Evolutionary conservation across 2,797 vertebrate genomes (phyloP), one percentile per base, ranked within the genome.

Genomic region (Myripristis murdjan): DNA sequence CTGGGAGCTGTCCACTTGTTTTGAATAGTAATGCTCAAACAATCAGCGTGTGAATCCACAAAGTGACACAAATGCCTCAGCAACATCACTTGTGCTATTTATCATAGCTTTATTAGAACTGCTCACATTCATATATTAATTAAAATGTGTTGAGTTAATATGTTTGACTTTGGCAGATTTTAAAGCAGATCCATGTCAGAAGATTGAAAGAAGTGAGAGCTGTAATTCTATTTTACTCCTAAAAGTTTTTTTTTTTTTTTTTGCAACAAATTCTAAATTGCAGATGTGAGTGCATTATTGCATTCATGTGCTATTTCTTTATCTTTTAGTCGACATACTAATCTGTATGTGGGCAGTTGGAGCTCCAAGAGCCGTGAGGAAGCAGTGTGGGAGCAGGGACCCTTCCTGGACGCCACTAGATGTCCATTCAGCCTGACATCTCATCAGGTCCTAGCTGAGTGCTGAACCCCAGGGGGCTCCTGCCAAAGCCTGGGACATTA

Each of bases 381-480:
- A 18, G 18, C 28, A n/a, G 6, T 31, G 10, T 51, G 23, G 14
- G 49, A 39, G 47, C 22, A 16, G 18, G 20, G 22, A 37, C 28
- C 58, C 37, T 55, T 37, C 18, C 33, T 24, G 22, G 12, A 28
- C 39, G 10, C 18, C 15, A n/a, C 15, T 71, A 14, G 51, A 76
- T 66, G 71, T 37, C 65, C 72, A 67, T 84, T 87, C 58, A 73
- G 72, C 20, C 66, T 84, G 87, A 92, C 87, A 86, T 87, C 82
- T 90, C 85, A 90, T 92, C 89, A 83, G 70, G 84, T 57, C 60
- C 61, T 43, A 59, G 65, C 68, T 75, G 64, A 85, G 81, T 52
- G 55, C 48, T 48, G 71, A 81, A 79, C 76, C 87, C 59, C 79
- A 26, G 86, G 61, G 61, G 73, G 75, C 64, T 55, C 24, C 68